phyloP scores from a whole-genome alignment of 2,888 invertebrate species.

The Smittia sp. region DNA sequence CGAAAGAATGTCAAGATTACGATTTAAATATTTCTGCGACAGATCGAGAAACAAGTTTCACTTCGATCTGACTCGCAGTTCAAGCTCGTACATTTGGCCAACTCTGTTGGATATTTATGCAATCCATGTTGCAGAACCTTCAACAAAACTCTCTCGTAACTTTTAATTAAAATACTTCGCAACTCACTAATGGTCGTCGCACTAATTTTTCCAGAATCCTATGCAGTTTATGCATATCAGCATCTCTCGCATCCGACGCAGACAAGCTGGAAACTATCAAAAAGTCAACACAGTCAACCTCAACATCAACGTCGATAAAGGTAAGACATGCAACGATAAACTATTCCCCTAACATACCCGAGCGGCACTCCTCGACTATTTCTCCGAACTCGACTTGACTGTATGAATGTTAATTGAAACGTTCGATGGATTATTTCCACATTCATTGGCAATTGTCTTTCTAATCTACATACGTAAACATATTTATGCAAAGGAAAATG shows the following conservation, averaged over 20 bases:
- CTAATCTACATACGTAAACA: too few species aligned
- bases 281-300: slow-evolving; percentile 2
- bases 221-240: slow-evolving; percentile 3
- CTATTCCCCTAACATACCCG: neutral
- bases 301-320: slow-evolving; percentile 4
- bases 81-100: too few species aligned
- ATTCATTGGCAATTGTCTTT: neutral
- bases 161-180: too few species aligned
- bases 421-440: neutral
- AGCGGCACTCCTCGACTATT: slow-evolving; percentile 11
- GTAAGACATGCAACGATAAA: slow-evolving; percentile 3
- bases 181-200: neutral
- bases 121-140: too few species aligned
- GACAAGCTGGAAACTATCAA: slow-evolving; percentile 2
- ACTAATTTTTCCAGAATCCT: slow-evolving; percentile 12
- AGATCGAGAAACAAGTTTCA: too few species aligned
- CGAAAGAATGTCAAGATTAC: slow-evolving; percentile 20
- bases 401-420: neutral
- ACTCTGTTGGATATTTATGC: too few species aligned
- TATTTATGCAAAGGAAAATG: too few species aligned
- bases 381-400: neutral
- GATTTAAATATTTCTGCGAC: neutral
- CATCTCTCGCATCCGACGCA: neutral
- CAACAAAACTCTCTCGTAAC: too few species aligned
- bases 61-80: too few species aligned